Conservation (phyloP, 1,140 invertebrate species). For the Temnothorax curvispinosus region DNA sequence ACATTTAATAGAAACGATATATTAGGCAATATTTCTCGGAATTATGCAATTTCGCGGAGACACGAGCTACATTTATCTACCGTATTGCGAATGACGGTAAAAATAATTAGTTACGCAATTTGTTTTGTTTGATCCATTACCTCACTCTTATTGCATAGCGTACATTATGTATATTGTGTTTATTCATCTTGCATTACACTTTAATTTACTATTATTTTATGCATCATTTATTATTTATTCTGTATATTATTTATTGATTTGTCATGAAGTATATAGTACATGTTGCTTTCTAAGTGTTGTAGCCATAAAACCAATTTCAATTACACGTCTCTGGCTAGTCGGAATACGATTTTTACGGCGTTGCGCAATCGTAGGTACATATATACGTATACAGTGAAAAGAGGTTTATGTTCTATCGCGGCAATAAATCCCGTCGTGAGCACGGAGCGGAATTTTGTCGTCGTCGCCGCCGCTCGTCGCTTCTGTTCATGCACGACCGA, state of each 20-base stretch:
- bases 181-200: background rate
- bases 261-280: background rate
- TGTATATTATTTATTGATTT: background rate
- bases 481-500: background rate
- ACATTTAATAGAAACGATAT: background rate
- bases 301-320: background rate
- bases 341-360: conserved; percentile 20
- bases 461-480: background rate
- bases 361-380: conserved; percentile 12
- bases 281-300: background rate
- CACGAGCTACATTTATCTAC: background rate
- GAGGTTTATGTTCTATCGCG: conserved; percentile 39
- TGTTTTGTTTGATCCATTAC: background rate
- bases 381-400: background rate
- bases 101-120: background rate
- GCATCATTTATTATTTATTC: background rate
- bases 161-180: background rate
- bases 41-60: background rate
- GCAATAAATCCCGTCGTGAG: conserved; percentile 18
- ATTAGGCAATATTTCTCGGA: background rate
- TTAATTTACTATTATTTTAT: background rate
- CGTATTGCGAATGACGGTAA: background rate
- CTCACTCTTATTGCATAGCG: too few species aligned
- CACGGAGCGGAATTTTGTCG: conserved; percentile 11
- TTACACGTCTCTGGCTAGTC: background rate